phyloP scores from a whole-genome alignment of 2,888 invertebrate genomes.

The Meteorus colon region DNA sequence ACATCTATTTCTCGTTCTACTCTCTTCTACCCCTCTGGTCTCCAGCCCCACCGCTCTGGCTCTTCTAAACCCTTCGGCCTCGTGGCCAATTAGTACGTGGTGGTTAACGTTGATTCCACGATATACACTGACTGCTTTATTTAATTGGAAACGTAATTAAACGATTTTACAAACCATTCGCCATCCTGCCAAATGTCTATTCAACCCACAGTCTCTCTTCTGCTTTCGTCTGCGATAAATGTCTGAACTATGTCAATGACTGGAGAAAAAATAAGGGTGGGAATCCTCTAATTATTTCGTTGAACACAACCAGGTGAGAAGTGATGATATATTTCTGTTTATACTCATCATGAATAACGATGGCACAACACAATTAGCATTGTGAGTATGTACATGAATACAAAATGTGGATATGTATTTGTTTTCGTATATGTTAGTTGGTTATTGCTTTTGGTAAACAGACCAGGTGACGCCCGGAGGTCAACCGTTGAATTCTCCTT shows the following conservation, averaged over 20 bases:
- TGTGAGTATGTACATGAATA: conserved; percentile 31
- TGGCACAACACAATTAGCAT: conserved; percentile 37
- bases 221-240: neutral
- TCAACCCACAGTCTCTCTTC: conserved; percentile 6
- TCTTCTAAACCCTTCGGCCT: conserved; percentile 8
- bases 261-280: no score
- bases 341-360: conserved; percentile 5
- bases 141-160: conserved; percentile 54
- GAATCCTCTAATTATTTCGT: neutral
- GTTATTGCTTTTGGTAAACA: conserved; percentile 44
- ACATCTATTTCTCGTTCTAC: conserved; percentile 15
- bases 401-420: conserved; percentile 28
- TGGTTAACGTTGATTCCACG: conserved; percentile 56
- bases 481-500: conserved; percentile 14
- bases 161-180: conserved; percentile 37
- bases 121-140: conserved; percentile 54
- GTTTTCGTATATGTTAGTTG: conserved; percentile 25
- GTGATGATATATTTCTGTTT: neutral
- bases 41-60: neutral
- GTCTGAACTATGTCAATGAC: no score
- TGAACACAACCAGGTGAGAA: neutral
- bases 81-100: conserved; percentile 56
- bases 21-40: neutral
- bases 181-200: conserved; percentile 16
- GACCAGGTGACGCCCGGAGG: conserved; percentile 35